phyloP scores from a whole-genome alignment of 2,888 invertebrate species.

The Arrhopalites spinosus region DNA sequence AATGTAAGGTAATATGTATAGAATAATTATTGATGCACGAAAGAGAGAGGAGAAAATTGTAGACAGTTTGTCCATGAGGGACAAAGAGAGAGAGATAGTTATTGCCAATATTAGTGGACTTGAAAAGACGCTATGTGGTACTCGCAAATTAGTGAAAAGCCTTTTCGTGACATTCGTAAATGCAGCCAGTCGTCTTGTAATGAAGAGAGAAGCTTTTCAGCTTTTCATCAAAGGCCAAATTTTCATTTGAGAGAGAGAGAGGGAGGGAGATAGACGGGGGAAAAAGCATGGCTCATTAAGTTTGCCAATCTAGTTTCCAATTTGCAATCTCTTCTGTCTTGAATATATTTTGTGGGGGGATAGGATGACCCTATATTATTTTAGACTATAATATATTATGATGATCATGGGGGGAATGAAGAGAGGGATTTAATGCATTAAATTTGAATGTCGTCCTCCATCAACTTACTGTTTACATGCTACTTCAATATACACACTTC shows the following conservation, averaged over 20 bases:
- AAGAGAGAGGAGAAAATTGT: not conserved
- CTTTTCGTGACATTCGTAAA: slow-evolving; percentile 14
- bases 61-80: not conserved
- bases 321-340: slow-evolving; percentile 7
- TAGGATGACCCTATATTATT: not conserved
- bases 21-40: not conserved
- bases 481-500: not conserved
- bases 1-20: too few relatives aligned
- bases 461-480: not conserved
- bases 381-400: not conserved
- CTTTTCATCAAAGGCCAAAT: slow-evolving; percentile 26
- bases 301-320: slow-evolving; percentile 20
- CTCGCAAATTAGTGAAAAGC: not conserved
- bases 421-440: not conserved
- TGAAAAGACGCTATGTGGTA: not conserved
- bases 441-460: not conserved
- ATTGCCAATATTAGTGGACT: not conserved
- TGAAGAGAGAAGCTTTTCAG: not conserved
- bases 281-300: slow-evolving; percentile 26
- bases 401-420: not conserved
- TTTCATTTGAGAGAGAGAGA: slow-evolving; percentile 13
- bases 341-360: not conserved
- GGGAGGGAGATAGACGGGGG: too few relatives aligned
- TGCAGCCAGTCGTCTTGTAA: not conserved
- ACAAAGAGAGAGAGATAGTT: not conserved